A percentile compares a stretch with the other conserved stretches of the same genome.
Evolutionary conservation across 92 coral and sea anemone genomes (phyloP).

Genomic region (Epizoanthus illoricatus): DNA sequence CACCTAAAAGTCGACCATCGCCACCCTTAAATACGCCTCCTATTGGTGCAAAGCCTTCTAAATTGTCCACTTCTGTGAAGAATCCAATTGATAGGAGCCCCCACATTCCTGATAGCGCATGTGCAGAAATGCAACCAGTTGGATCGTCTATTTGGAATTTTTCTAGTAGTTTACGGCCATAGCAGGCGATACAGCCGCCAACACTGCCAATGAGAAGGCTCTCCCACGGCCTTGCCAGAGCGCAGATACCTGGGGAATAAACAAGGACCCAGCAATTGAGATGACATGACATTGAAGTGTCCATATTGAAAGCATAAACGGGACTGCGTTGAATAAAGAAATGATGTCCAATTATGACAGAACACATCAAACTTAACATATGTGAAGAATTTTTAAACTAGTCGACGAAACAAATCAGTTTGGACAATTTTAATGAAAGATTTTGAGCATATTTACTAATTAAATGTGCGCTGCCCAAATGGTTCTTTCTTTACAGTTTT

Average conservation of each 20-base stretch:
- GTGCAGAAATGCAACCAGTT: constrained; percentile 77
- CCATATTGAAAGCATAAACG: too few species aligned
- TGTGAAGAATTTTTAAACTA: too few species aligned
- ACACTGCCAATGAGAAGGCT: constrained; percentile 72
- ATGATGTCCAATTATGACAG: too few species aligned
- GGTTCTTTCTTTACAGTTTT: too few species aligned
- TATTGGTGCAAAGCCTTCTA: constrained; percentile 54
- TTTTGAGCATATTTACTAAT: too few species aligned
- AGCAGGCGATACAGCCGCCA: constrained; percentile 74
- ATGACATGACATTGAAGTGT: background rate
- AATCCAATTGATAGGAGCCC: constrained; percentile 75
- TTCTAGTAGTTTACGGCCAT: constrained; percentile 56
- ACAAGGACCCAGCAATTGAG: background rate
- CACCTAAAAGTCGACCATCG: constrained; percentile 65
- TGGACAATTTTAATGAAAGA: too few species aligned
- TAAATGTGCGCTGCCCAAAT: too few species aligned
- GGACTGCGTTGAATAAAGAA: too few species aligned
- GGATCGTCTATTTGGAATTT: constrained; percentile 84
- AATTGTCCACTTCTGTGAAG: constrained; percentile 69
- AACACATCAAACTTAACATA: too few species aligned
- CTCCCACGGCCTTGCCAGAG: constrained; percentile 87
- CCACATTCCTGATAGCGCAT: constrained; percentile 81
- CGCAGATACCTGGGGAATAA: constrained; percentile 65
- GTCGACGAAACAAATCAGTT: too few species aligned
- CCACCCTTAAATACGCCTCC: constrained; percentile 76